Conservation (phyloP, 2,888 invertebrate genomes). For the Flexamia atlantica region DNA sequence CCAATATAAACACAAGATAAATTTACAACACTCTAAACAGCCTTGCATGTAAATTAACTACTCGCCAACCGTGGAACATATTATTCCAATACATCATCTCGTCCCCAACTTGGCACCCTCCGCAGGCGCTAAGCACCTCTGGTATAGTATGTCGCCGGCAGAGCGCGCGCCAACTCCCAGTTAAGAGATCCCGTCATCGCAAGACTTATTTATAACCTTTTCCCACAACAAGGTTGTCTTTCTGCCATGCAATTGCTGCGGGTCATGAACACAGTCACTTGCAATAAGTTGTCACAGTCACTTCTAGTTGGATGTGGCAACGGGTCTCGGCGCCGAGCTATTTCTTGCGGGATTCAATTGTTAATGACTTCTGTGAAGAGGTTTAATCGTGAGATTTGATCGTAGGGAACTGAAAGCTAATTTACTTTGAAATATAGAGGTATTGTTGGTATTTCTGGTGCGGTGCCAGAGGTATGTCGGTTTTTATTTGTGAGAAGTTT, state of each 20-base stretch:
- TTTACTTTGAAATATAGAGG: too few relatives aligned
- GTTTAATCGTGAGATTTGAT: too few relatives aligned
- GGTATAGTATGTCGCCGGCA: background rate
- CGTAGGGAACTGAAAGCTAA: too few relatives aligned
- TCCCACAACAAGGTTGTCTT: slow-evolving; percentile 12
- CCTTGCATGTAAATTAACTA: too few relatives aligned
- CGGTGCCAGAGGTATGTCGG: too few relatives aligned
- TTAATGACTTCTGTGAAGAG: too few relatives aligned
- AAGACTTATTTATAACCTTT: background rate
- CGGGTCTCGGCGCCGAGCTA: background rate
- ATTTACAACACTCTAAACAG: too few relatives aligned
- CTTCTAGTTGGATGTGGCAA: background rate
- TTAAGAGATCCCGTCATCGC: slow-evolving; percentile 22
- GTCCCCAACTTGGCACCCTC: background rate
- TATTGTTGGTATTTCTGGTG: too few relatives aligned
- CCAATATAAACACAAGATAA: too few relatives aligned
- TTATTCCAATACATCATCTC: too few relatives aligned
- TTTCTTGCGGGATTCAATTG: background rate
- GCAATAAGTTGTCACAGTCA: slow-evolving; percentile 20
- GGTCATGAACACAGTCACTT: background rate
- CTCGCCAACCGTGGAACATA: too few relatives aligned
- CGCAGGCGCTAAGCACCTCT: background rate
- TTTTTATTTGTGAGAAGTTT: too few relatives aligned
- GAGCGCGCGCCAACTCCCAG: background rate
- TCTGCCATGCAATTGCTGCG: background rate